A percentile compares a stretch with the other conserved stretches of the same genome.
Conservation (phyloP, 2,797 vertebrate species). For the Urosaurus nigricauda region DNA sequence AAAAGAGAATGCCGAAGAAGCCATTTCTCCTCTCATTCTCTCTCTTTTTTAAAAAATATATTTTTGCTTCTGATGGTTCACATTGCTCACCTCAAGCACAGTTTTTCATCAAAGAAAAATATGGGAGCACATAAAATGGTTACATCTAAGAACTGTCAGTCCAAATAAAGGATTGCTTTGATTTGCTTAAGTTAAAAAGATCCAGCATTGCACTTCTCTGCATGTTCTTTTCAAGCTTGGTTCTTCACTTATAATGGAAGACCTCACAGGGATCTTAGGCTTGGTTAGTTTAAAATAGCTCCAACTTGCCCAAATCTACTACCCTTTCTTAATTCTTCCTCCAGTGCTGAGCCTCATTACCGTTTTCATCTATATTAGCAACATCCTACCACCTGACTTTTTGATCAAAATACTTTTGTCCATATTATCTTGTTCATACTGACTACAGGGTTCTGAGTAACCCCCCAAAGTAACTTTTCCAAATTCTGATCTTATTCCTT, state of each 20-base stretch:
- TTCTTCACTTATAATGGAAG: slow-evolving; percentile 1
- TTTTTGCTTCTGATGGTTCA: background rate
- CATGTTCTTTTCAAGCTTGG: background rate
- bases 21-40: background rate
- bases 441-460: too few species aligned
- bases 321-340: too few species aligned
- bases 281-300: background rate
- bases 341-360: background rate
- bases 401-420: background rate
- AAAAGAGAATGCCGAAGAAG: slow-evolving; percentile 4
- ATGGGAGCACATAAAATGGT: slow-evolving; percentile 16
- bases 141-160: slow-evolving; percentile 34
- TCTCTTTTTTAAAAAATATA: background rate
- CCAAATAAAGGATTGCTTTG: slow-evolving; percentile 27
- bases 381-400: background rate
- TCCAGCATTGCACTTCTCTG: background rate
- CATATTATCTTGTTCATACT: background rate
- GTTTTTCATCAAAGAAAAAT: slow-evolving; percentile 37
- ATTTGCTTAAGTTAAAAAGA: slow-evolving; percentile 24
- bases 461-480: too few species aligned
- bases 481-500: too few species aligned
- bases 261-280: background rate
- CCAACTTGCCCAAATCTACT: background rate
- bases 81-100: slow-evolving; percentile 30
- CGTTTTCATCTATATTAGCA: background rate